Base-by-base conservation (phyloP, 2,888 invertebrate genomes). In the Conops quadrifasciatus region DNA sequence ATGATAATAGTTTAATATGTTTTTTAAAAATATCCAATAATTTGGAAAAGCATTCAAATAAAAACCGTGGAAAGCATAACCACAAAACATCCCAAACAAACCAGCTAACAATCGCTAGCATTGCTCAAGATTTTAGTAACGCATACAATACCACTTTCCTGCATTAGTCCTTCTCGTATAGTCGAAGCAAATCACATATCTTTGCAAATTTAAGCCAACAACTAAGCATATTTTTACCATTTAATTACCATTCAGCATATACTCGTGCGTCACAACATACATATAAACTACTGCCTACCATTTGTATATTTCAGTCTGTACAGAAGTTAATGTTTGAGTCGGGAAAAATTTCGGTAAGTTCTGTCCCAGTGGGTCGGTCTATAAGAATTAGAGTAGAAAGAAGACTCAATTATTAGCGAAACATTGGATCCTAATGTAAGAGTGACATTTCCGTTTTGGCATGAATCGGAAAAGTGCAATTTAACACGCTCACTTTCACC, bases 261-360 rank as follows among this genome's bases (percentile, higher is more conserved):
- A 36, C 36, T 36, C 36, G 36, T 36, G 36, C 9, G 36, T n/a
- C n/a, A n/a, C n/a, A n/a, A 63, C 62, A 51, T 66, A 26, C 30
- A 58, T 58, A 78, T 58, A 53, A 53, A 75, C 72, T 21, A 45
- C 45, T 62, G 43, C 62, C 53, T 67, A 56, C 45, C 36, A 5
- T 58, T 67, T 58, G n/a, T 63, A 28, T 47, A 76, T 82, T 83
- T 73, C 83, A 83, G 83, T 83, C 83, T 75, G 83, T 83, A 78
- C 83, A 83, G 79, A 83, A 83, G 79, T 81, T 83, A 81, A 83
- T 83, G 81, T 82, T 83, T 78, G 83, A 83, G 80, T 79, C 83
- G 76, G 83, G 83, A 79, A 80, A 83, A 76, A 81, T 83, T 78
- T 83, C 83, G 83, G 83, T 83, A 83, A 83, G 83, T 82, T 21